Evolutionary conservation across 1,140 invertebrate genomes (phyloP).

Genomic region (Prorops nasuta): DNA sequence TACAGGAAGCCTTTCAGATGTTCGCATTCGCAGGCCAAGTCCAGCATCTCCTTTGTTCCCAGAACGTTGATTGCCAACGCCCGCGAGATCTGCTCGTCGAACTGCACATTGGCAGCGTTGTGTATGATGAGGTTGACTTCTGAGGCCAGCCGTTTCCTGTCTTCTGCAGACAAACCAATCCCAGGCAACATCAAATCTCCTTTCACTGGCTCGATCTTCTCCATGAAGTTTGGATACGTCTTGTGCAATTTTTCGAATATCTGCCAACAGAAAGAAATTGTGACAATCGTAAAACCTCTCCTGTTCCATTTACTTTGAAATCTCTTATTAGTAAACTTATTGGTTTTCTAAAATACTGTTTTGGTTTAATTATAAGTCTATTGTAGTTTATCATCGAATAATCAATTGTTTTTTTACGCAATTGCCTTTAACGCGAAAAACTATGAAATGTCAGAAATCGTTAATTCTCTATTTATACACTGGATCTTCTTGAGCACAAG

Average conservation of each 20-base stretch:
- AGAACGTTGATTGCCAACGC: slow-evolving; percentile 63
- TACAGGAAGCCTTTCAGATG: slow-evolving; percentile 44
- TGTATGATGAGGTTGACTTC: slow-evolving; percentile 80
- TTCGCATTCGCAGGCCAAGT: slow-evolving; percentile 61
- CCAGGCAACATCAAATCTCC: slow-evolving; percentile 68
- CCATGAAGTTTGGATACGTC: slow-evolving; percentile 53
- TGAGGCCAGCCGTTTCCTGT: slow-evolving; percentile 59
- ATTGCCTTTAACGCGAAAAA: too few relatives aligned
- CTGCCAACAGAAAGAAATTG: slow-evolving; percentile 42
- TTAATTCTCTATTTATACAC: too few relatives aligned
- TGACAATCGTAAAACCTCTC: background rate
- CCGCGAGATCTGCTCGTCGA: slow-evolving; percentile 77
- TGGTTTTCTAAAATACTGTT: too few relatives aligned
- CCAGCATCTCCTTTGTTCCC: slow-evolving; percentile 65
- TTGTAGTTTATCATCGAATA: too few relatives aligned
- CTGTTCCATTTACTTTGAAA: too few relatives aligned
- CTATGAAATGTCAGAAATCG: too few relatives aligned
- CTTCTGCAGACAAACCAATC: slow-evolving; percentile 67
- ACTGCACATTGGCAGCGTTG: slow-evolving; percentile 82
- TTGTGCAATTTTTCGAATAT: slow-evolving; percentile 59
- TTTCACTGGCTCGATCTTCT: slow-evolving; percentile 63
- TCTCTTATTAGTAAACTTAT: too few relatives aligned
- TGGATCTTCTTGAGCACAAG: too few relatives aligned
- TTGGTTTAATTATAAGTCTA: too few relatives aligned
- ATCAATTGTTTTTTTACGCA: too few relatives aligned